Percentiles rank a stretch among this genome's conserved stretches.
phyloP scores from a whole-genome alignment of 2,888 invertebrate genomes.

The Kuschelorhynchus macadamiae region DNA sequence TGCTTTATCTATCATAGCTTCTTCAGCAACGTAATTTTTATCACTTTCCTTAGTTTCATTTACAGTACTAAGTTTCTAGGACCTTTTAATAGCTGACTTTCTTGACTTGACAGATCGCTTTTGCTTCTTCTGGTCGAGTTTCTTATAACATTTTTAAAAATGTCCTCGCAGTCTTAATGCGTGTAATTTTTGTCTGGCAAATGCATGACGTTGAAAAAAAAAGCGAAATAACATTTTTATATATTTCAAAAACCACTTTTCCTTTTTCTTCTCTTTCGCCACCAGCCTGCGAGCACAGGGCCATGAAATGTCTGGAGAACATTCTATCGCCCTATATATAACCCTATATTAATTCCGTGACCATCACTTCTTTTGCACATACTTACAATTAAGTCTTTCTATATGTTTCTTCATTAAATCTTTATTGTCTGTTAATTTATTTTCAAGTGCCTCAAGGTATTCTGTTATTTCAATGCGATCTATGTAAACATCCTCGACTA shows the following conservation, averaged over 20 bases:
- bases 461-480: constrained; percentile 37
- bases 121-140: too few species aligned
- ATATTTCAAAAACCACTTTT: constrained; percentile 50
- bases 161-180: too few species aligned
- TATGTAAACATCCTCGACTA: constrained; percentile 4
- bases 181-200: too few species aligned
- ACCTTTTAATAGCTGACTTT: too few species aligned
- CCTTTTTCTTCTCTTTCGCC: constrained; percentile 40
- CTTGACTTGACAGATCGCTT: too few species aligned
- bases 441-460: constrained; percentile 33
- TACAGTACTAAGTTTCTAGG: too few species aligned
- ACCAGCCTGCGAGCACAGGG: constrained; percentile 50
- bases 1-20: too few species aligned
- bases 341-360: constrained; percentile 35
- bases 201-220: constrained; percentile 37
- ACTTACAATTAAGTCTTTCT: constrained; percentile 13
- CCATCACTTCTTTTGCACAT: constrained; percentile 31
- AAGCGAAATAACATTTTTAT: constrained; percentile 40
- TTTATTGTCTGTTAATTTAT: constrained; percentile 34
- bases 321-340: constrained; percentile 47
- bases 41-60: too few species aligned
- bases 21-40: too few species aligned
- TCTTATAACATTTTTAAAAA: too few species aligned
- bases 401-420: constrained; percentile 22
- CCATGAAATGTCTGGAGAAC: constrained; percentile 50